A percentile compares a stretch with the other conserved stretches of the same genome.
Conservation (phyloP, 2,113 vertebrate species). For the Pterophyllum scalare region DNA sequence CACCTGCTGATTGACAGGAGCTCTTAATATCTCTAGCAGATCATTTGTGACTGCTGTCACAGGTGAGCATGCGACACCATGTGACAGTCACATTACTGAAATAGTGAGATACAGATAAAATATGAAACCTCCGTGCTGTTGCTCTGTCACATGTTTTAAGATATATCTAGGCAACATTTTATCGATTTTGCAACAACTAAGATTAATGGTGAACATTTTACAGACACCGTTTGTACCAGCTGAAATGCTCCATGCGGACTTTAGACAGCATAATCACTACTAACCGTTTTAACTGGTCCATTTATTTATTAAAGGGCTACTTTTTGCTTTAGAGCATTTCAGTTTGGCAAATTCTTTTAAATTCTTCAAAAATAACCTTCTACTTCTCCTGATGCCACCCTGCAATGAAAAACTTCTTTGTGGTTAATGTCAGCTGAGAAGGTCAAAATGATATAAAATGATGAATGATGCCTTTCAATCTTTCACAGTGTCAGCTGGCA, state of each 20-base stretch:
- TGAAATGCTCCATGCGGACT: background rate
- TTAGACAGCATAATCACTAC: background rate
- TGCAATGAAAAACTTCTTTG: background rate
- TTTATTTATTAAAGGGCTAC: background rate
- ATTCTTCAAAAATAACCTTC: background rate
- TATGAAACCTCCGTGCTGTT: conserved; percentile 40
- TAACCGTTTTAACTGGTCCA: background rate
- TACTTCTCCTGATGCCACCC: background rate
- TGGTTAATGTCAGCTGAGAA: too few species aligned
- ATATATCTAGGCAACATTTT: background rate
- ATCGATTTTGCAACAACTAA: background rate
- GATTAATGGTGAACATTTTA: background rate
- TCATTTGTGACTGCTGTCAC: conserved; percentile 13
- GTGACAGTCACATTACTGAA: conserved; percentile 58
- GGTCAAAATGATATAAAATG: too few species aligned
- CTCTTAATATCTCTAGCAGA: conserved; percentile 37
- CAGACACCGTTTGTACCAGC: background rate
- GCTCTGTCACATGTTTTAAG: conserved; percentile 63
- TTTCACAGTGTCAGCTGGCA: too few species aligned
- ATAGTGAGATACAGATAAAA: conserved; percentile 76
- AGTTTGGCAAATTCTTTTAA: background rate
- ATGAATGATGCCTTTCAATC: too few species aligned
- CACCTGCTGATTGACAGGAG: conserved; percentile 47
- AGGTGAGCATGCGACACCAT: conserved; percentile 26
- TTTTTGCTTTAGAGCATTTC: background rate